These are phyloP conservation scores for Drosophila bunnanda DNA, from an alignment of 2,888 invertebrate species.

Conservation along the genomic window DNA sequence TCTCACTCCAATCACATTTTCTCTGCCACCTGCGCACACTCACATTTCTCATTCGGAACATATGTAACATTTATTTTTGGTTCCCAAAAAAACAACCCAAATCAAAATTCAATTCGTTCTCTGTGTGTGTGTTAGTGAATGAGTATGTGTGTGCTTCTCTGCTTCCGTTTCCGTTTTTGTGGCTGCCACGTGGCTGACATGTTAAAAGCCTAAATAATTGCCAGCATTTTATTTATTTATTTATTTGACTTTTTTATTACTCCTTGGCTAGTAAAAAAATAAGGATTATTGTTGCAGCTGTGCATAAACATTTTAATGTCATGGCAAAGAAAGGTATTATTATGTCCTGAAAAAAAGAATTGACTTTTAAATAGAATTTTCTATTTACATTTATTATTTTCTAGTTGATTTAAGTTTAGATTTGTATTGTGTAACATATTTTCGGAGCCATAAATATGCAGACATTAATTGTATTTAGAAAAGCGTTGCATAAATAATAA, in stretches of 20 bases:
- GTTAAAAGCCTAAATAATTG: conserved; percentile 71
- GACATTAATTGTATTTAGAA: neutral
- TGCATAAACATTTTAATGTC: conserved; percentile 22
- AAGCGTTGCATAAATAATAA: neutral
- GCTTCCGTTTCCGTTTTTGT: conserved; percentile 68
- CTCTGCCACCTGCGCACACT: too few relatives aligned
- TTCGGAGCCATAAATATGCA: neutral
- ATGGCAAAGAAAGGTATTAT: conserved; percentile 20
- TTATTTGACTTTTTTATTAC: conserved; percentile 32
- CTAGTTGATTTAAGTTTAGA: neutral
- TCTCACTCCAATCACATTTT: conserved; percentile 17
- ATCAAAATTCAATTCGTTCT: conserved; percentile 64
- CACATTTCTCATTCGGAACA: conserved; percentile 23
- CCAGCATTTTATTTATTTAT: conserved; percentile 57
- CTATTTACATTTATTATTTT: neutral
- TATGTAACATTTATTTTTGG: conserved; percentile 35
- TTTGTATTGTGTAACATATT: neutral
- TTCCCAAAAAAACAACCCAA: conserved; percentile 40
- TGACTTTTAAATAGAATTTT: neutral
- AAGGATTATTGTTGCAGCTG: conserved; percentile 16
- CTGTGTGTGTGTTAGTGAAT: conserved; percentile 12
- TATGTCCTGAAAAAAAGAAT: conserved; percentile 9
- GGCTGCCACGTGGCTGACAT: conserved; percentile 68
- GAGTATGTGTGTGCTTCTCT: conserved; percentile 23
- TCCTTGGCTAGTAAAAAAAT: neutral